Evolutionary conservation across 2,113 vertebrate species (phyloP).

Genomic region (Gobio gobio): DNA sequence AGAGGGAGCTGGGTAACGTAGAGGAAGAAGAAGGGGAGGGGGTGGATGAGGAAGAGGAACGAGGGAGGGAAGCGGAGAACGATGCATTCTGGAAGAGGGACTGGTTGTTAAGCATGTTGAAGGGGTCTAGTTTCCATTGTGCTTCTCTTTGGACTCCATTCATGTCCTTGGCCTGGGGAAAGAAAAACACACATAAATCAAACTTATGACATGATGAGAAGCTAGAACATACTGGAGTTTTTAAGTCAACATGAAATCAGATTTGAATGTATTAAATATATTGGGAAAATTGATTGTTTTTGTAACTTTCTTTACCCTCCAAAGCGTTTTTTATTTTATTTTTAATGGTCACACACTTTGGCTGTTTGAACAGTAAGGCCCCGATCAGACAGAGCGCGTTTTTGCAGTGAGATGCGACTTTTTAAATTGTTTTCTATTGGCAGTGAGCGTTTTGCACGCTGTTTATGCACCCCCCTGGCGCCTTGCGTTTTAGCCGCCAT

Average conservation of each 20-base stretch:
- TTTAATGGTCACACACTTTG: neutral
- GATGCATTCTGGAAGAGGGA: conserved; percentile 76
- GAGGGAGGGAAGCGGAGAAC: conserved; percentile 57
- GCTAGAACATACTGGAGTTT: neutral
- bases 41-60: conserved; percentile 59
- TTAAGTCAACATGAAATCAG: conserved; percentile 21
- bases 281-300: neutral
- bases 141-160: conserved; percentile 77
- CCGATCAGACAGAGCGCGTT: too few relatives aligned
- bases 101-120: conserved; percentile 79
- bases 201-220: neutral
- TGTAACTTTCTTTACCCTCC: neutral
- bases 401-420: too few relatives aligned
- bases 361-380: neutral
- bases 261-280: neutral
- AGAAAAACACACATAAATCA: conserved; percentile 52
- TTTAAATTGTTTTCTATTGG: too few relatives aligned
- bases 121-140: conserved; percentile 82
- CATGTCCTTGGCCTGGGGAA: conserved; percentile 74
- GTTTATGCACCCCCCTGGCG: too few relatives aligned
- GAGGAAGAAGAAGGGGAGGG: conserved; percentile 58
- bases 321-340: neutral
- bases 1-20: conserved; percentile 72
- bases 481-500: too few relatives aligned
- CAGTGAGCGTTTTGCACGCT: too few relatives aligned